Conservation (phyloP, 2,888 invertebrate species). For the Habroteleia sp. region DNA sequence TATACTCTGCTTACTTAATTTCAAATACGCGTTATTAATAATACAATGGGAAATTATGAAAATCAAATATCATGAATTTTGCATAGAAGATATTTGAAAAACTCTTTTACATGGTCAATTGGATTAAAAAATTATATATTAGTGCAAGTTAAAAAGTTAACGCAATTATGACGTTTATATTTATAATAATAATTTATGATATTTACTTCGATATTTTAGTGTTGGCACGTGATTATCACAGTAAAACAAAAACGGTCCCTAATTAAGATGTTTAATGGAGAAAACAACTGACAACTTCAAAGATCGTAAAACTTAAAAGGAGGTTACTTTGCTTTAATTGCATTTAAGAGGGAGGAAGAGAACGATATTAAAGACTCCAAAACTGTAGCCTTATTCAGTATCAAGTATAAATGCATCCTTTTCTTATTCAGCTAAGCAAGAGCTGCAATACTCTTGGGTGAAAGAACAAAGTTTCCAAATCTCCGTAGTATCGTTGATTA, state of each 20-base stretch:
- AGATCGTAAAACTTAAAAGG: conserved; percentile 40
- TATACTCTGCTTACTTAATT: too few relatives aligned
- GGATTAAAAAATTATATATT: too few relatives aligned
- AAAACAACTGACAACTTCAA: conserved; percentile 31
- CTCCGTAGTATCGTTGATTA: conserved; percentile 32
- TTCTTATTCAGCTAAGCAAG: conserved; percentile 30
- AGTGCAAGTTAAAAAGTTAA: conserved; percentile 2
- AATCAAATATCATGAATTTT: too few relatives aligned
- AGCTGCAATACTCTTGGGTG: neutral
- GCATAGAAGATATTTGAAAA: too few relatives aligned
- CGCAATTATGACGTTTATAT: neutral
- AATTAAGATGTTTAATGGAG: conserved; percentile 31
- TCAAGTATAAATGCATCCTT: conserved; percentile 19
- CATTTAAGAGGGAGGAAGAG: conserved; percentile 25
- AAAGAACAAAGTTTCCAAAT: conserved; percentile 35
- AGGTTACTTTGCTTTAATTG: conserved; percentile 40
- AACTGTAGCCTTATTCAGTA: conserved; percentile 19
- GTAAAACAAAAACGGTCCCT: conserved; percentile 18
- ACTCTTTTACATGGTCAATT: too few relatives aligned
- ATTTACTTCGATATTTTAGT: conserved; percentile 5
- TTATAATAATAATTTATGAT: conserved; percentile 10
- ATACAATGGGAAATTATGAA: too few relatives aligned
- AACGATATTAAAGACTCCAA: conserved; percentile 15
- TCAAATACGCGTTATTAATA: too few relatives aligned
- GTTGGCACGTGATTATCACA: conserved; percentile 20